Conservation (phyloP, 1,140 invertebrate species). For the Lepidotrigona ventralis region DNA sequence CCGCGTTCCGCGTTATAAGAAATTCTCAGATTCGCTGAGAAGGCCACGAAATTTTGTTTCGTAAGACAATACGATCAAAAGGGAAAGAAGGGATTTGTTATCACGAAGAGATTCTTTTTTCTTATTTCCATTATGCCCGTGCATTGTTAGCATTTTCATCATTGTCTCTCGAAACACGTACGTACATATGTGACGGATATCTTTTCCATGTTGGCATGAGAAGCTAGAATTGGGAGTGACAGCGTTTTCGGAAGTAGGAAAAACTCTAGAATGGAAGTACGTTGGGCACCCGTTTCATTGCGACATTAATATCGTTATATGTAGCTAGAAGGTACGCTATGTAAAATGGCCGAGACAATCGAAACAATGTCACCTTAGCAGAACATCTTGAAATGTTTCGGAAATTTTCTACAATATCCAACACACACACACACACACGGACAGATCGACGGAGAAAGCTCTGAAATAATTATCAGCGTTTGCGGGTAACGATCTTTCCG, state of each 20-base stretch:
- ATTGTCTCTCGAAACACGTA: no score
- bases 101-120: background rate
- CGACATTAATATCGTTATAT: constrained; percentile 53
- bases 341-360: constrained; percentile 71
- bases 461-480: constrained; percentile 7
- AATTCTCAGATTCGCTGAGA: background rate
- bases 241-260: constrained; percentile 1
- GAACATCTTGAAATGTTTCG: constrained; percentile 36
- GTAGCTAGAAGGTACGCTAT: constrained; percentile 59
- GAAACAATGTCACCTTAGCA: constrained; percentile 49
- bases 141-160: background rate
- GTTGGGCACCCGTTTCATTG: constrained; percentile 29
- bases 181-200: background rate
- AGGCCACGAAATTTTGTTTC: background rate
- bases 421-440: background rate
- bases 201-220: background rate
- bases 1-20: background rate
- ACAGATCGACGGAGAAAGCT: constrained; percentile 5
- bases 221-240: background rate
- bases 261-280: constrained; percentile 3
- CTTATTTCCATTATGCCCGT: no score
- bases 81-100: constrained; percentile 13
- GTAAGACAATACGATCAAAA: constrained; percentile 31
- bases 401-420: background rate
- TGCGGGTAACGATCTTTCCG: background rate